A percentile compares a stretch with the other conserved stretches of the same genome.
Evolutionary conservation across 1,140 invertebrate genomes (phyloP).

Genomic region (Tetramorium alpestre): DNA sequence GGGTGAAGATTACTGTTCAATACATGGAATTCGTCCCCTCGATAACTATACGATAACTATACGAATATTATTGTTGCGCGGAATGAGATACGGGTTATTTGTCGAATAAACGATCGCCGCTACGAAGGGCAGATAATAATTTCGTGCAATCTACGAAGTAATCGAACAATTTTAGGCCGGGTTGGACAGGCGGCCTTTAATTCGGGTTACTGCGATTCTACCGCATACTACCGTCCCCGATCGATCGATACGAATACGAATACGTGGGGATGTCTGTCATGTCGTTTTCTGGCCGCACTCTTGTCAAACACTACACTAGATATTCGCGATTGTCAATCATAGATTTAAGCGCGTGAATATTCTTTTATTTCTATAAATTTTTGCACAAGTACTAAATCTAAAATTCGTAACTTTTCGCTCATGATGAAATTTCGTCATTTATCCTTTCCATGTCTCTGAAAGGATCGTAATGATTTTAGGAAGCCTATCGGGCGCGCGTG

Average conservation of each 20-base stretch:
- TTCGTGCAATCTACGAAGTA: constrained; percentile 35
- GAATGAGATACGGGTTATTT: constrained; percentile 48
- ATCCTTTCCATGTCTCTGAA: not conserved
- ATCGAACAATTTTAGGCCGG: constrained; percentile 48
- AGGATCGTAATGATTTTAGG: not conserved
- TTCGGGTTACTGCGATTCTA: constrained; percentile 68
- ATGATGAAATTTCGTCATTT: too few relatives aligned
- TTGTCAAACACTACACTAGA: constrained; percentile 18
- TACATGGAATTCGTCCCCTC: constrained; percentile 10
- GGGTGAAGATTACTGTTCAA: constrained; percentile 5
- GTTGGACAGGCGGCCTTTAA: constrained; percentile 52
- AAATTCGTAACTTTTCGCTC: not conserved
- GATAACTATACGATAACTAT: constrained; percentile 27
- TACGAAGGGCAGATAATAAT: constrained; percentile 54
- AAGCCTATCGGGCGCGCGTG: constrained; percentile 25
- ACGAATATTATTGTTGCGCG: constrained; percentile 2
- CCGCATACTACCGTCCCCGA: constrained; percentile 55
- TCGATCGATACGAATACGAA: constrained; percentile 68
- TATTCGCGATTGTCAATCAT: not conserved
- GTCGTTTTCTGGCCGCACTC: constrained; percentile 26
- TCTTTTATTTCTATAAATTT: not conserved
- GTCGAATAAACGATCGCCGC: constrained; percentile 23
- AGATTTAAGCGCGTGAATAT: not conserved
- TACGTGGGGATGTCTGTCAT: constrained; percentile 55
- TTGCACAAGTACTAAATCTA: not conserved